phyloP scores from a whole-genome alignment of 2,113 vertebrate species.

The Puffinus mauretanicus region DNA sequence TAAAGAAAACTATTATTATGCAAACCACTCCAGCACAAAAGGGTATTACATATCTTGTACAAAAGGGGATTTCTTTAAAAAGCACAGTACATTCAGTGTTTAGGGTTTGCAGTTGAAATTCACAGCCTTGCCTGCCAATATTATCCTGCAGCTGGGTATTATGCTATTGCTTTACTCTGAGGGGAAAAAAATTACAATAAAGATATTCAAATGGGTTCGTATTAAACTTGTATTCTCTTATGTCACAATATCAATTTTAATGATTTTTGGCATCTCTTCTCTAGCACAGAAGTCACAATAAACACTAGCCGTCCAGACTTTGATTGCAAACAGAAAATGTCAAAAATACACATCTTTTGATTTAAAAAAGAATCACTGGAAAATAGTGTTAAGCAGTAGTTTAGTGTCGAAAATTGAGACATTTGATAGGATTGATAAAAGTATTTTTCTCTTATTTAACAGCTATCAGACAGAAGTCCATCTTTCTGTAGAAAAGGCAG shows the following conservation, averaged over 20 bases:
- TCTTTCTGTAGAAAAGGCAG: neutral
- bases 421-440: neutral
- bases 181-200: slow-evolving; percentile 43
- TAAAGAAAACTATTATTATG: slow-evolving; percentile 85
- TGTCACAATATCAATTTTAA: slow-evolving; percentile 34
- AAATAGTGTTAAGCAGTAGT: neutral
- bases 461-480: neutral
- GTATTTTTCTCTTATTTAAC: neutral
- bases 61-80: slow-evolving; percentile 80
- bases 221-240: slow-evolving; percentile 41
- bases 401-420: neutral
- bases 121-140: slow-evolving; percentile 65
- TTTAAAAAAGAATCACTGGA: neutral
- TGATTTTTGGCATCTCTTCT: slow-evolving; percentile 21
- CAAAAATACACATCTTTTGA: neutral
- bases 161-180: slow-evolving; percentile 12
- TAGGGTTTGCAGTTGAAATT: slow-evolving; percentile 69
- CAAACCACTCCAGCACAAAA: slow-evolving; percentile 81
- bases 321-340: neutral
- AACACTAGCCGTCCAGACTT: neutral
- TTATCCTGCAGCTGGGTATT: slow-evolving; percentile 67
- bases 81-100: slow-evolving; percentile 72
- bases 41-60: slow-evolving; percentile 79
- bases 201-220: slow-evolving; percentile 46
- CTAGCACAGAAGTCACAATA: slow-evolving; percentile 21